Conservation (phyloP, 2,888 invertebrate genomes). For the Watsonalla binaria region DNA sequence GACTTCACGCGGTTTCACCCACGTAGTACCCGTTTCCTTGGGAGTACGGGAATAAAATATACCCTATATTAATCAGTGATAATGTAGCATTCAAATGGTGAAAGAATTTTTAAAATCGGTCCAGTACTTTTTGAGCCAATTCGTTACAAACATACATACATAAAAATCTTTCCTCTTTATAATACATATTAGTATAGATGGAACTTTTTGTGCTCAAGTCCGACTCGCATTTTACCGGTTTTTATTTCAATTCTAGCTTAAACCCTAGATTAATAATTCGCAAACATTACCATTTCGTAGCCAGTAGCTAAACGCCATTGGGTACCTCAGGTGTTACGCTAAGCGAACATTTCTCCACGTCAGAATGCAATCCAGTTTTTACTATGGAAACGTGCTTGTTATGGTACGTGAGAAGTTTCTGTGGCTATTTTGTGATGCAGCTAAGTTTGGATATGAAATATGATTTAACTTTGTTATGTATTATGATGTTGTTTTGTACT, state of each 20-base stretch:
- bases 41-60: too few relatives aligned
- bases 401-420: conserved; percentile 13
- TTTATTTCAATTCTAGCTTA: conserved; percentile 5
- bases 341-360: conserved; percentile 46
- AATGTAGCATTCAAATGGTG: too few relatives aligned
- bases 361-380: conserved; percentile 48
- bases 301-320: conserved; percentile 28
- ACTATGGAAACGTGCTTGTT: conserved; percentile 21
- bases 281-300: conserved; percentile 18
- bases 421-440: conserved; percentile 32
- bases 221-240: background rate
- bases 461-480: conserved; percentile 27
- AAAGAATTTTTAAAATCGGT: too few relatives aligned
- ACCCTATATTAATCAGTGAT: too few relatives aligned
- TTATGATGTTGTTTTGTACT: background rate
- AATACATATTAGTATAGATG: too few relatives aligned
- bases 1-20: too few relatives aligned
- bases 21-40: too few relatives aligned
- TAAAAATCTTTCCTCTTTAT: too few relatives aligned
- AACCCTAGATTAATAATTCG: conserved; percentile 13
- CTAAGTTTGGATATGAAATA: conserved; percentile 43
- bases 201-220: too few relatives aligned
- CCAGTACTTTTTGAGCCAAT: too few relatives aligned
- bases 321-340: conserved; percentile 41
- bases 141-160: too few relatives aligned